These are phyloP conservation scores for Hipparchia semele DNA, from an alignment of 2,888 invertebrate genomes.

Conservation along the genomic window DNA sequence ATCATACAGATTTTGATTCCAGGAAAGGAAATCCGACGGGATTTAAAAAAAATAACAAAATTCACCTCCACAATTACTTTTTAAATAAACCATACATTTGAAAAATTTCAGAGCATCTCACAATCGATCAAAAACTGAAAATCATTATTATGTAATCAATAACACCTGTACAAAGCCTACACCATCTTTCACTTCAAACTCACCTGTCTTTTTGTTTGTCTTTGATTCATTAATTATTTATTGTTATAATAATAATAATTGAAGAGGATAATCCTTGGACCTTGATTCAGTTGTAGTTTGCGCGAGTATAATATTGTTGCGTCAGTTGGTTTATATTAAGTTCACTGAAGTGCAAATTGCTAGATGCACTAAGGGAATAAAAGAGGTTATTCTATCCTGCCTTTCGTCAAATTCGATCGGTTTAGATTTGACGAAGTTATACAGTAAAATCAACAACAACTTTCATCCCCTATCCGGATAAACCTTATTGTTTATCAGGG, in stretches of 20 bases:
- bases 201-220: too few relatives aligned
- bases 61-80: too few relatives aligned
- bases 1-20: too few relatives aligned
- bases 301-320: constrained; percentile 1
- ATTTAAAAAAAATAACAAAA: too few relatives aligned
- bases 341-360: constrained; percentile 23
- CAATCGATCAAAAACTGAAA: neutral
- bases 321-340: constrained; percentile 17
- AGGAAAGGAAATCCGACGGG: too few relatives aligned
- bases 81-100: neutral
- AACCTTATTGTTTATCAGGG: too few relatives aligned
- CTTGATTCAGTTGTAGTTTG: constrained; percentile 5
- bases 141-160: neutral
- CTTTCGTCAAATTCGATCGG: neutral
- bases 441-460: too few relatives aligned
- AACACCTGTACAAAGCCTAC: neutral
- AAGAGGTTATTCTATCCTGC: neutral
- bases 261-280: neutral
- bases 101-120: too few relatives aligned
- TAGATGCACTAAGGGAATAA: neutral
- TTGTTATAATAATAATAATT: neutral
- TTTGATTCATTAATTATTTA: neutral
- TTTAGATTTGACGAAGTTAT: too few relatives aligned
- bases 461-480: too few relatives aligned
- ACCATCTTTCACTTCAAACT: neutral